phyloP scores from a whole-genome alignment of 2,797 vertebrate genomes.

The Nyctibius grandis region DNA sequence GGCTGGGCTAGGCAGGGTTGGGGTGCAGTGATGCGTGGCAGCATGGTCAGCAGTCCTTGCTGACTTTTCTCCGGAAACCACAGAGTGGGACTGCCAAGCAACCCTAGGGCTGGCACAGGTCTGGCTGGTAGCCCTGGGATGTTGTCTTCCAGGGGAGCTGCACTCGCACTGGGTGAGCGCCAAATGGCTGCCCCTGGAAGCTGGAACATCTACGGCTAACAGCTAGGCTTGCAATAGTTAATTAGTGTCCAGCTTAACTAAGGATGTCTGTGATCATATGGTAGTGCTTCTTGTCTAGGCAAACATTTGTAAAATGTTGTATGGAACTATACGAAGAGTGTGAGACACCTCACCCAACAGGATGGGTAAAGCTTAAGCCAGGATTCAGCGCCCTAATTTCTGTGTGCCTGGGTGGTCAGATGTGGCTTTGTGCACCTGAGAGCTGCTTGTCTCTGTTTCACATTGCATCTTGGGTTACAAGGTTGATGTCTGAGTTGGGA shows the following conservation, averaged over 20 bases:
- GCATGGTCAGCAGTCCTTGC: background rate
- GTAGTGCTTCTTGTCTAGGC: background rate
- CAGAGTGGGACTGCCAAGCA: background rate
- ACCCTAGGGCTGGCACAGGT: background rate
- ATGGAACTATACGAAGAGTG: background rate
- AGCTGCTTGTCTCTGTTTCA: background rate
- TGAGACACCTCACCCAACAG: background rate
- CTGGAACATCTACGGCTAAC: background rate
- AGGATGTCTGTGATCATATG: background rate
- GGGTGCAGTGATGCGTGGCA: background rate
- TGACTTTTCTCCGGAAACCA: background rate
- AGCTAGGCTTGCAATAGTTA: background rate
- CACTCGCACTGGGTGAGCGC: background rate
- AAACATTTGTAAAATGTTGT: background rate
- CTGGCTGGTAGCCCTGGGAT: conserved; percentile 12
- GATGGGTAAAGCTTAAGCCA: background rate
- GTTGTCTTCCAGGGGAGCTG: background rate
- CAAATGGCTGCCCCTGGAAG: background rate
- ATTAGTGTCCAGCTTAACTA: background rate
- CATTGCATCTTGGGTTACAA: background rate
- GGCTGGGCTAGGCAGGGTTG: background rate
- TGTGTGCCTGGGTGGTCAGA: background rate
- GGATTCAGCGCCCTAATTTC: fast-evolving
- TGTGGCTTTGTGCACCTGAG: background rate
- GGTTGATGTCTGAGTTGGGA: background rate